Percentiles rank a stretch among this genome's conserved stretches.
phyloP scores from a whole-genome alignment of 1,140 invertebrate species.

The Muscidifurax raptorellus region DNA sequence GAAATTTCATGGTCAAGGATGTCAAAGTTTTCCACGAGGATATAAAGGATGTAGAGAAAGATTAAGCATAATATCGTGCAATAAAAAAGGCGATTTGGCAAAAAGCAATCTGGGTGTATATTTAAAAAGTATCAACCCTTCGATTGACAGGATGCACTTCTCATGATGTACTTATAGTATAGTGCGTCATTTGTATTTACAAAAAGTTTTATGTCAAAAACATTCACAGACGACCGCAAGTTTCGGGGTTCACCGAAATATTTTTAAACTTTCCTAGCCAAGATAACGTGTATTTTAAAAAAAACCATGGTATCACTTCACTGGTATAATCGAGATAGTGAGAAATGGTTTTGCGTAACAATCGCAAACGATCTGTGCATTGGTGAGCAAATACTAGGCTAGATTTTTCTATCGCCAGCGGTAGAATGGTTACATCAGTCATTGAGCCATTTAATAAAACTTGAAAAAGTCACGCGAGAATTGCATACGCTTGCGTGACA shows the following conservation, averaged over 20 bases:
- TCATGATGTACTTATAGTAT: background rate
- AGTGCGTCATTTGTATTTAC: background rate
- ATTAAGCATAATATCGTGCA: background rate
- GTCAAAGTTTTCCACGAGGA: slow-evolving; percentile 78
- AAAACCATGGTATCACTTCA: background rate
- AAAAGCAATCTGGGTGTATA: background rate
- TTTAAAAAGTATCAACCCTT: background rate
- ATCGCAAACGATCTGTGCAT: background rate
- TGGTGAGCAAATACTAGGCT: background rate
- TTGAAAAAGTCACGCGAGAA: background rate
- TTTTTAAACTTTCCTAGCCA: background rate
- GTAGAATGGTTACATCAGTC: background rate
- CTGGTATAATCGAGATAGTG: background rate
- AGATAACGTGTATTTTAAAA: background rate
- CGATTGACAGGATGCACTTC: background rate
- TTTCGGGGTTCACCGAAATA: background rate
- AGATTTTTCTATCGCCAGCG: slow-evolving; percentile 35
- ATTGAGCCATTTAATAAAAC: background rate
- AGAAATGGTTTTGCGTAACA: background rate
- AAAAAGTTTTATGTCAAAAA: background rate
- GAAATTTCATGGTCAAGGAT: slow-evolving; percentile 78
- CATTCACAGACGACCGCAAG: background rate
- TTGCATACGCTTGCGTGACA: background rate
- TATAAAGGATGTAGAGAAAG: slow-evolving; percentile 51
- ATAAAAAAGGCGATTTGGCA: background rate